Percentiles rank a stretch among this genome's conserved stretches.
Evolutionary conservation across 2,797 vertebrate genomes (phyloP).

Genomic region (Etheostoma perlongum): DNA sequence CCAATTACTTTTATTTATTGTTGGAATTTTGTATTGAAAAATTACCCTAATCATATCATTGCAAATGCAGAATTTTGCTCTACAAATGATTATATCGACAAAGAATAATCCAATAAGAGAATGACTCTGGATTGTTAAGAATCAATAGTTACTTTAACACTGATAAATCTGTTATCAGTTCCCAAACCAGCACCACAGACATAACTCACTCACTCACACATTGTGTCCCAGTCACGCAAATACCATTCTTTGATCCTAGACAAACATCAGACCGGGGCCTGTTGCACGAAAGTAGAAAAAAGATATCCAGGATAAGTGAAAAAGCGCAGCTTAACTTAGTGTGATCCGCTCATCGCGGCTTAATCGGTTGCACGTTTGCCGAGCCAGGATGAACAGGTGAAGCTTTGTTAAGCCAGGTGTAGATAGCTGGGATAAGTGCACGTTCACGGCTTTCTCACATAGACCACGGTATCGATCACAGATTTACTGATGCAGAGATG

Average conservation of each 20-base stretch:
- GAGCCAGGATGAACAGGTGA: too few relatives aligned
- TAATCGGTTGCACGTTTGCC: too few relatives aligned
- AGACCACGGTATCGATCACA: too few relatives aligned
- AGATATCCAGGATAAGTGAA: too few relatives aligned
- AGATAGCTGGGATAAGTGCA: too few relatives aligned
- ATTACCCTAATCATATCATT: neutral
- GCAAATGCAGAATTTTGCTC: neutral
- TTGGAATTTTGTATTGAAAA: neutral
- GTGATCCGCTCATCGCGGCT: too few relatives aligned
- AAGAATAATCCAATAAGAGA: neutral
- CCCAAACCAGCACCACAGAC: conserved; percentile 23
- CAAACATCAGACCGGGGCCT: neutral
- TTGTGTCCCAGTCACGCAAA: conserved; percentile 22
- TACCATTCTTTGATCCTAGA: conserved; percentile 4
- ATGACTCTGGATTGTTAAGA: neutral
- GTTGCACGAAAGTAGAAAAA: too few relatives aligned
- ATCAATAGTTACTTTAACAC: neutral
- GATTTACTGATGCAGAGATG: too few relatives aligned
- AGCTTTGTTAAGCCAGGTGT: too few relatives aligned
- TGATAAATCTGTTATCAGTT: conserved; percentile 2
- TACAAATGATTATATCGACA: neutral
- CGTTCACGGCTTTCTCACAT: too few relatives aligned
- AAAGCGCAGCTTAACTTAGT: too few relatives aligned
- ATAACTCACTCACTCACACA: neutral
- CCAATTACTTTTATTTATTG: neutral